Base-by-base conservation (phyloP, 2,888 invertebrate genomes). In the Lasius fuliginosus region DNA sequence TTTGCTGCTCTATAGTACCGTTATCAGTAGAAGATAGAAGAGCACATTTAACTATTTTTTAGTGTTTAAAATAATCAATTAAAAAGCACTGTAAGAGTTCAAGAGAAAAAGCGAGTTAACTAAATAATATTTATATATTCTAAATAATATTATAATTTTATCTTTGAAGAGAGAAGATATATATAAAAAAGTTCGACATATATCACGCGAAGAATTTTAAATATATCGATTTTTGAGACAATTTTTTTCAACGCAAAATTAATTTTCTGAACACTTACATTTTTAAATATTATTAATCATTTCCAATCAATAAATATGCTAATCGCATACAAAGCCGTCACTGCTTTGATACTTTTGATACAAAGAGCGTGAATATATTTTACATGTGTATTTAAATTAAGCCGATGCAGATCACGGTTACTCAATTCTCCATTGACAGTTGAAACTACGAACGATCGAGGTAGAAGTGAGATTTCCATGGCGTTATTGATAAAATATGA, bases 401-500 rank as follows among this genome's bases (percentile, higher is more conserved):
- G 69, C 58, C 65, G 58, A 42, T 40, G 68, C 68, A 56, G 76
- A 77, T 77, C 77, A 23, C 69, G 58, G 58, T 79, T 79, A 60
- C 71, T 79, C 71, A 71, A 71, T 79, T 23, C 71, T 18, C 12
- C 12, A 60, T 79, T 79, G 79, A 79, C 69, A 23, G 23, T 33
- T 71, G 58, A 23, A 69, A 23, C 42, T 42, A 58, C 58, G 33
- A 69, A 33, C 71, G 71, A 69, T 33, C 58, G 69, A 69, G 69
- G 42, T n/a, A 60, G 23, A 69, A 79, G 6, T 69, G 58, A 79
- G 79, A 79, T 71, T 58, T 71, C 69, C 33, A 18, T 79, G 46
- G 58, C 71, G 33, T 79, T 79, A 79, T 71, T 79, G 79, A 79
- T 79, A 79, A 79, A 79, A 33, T 69, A 79, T 79, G 46, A 79